Percentiles rank a stretch among this genome's conserved stretches.
These are phyloP conservation scores for Caenorhabditis wallacei DNA, from an alignment of 2,888 invertebrate genomes.

Conservation along the genomic window DNA sequence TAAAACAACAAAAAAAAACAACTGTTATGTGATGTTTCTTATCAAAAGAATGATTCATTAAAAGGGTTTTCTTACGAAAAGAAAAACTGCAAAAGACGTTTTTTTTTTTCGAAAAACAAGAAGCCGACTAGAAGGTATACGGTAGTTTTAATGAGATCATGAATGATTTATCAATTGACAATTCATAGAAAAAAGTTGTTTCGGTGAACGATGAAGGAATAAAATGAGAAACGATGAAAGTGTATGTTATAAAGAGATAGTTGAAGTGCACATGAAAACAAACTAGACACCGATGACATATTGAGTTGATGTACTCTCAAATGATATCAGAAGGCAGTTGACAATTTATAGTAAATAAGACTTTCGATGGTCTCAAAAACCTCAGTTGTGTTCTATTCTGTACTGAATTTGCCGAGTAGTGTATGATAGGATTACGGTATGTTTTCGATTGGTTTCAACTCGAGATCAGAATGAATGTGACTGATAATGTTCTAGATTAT, in stretches of 20 bases:
- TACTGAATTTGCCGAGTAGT: background rate
- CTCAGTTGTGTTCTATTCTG: background rate
- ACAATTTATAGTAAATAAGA: slow-evolving; percentile 1
- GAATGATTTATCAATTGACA: slow-evolving; percentile 27
- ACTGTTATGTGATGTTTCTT: background rate
- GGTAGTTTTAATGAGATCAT: slow-evolving; percentile 29
- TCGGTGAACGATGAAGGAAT: slow-evolving; percentile 26
- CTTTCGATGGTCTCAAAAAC: background rate
- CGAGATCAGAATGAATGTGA: too few relatives aligned
- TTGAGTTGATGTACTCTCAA: slow-evolving; percentile 12
- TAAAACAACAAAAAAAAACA: background rate
- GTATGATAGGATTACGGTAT: background rate
- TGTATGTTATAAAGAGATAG: slow-evolving; percentile 6
- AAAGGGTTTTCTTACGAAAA: background rate
- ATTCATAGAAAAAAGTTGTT: slow-evolving; percentile 19
- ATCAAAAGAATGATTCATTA: slow-evolving; percentile 11
- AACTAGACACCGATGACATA: slow-evolving; percentile 35
- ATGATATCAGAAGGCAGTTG: slow-evolving; percentile 25
- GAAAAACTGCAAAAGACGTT: background rate
- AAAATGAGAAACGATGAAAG: background rate
- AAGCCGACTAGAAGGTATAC: slow-evolving; percentile 6
- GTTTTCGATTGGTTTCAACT: background rate
- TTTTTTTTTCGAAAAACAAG: slow-evolving; percentile 26
- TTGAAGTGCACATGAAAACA: slow-evolving; percentile 40
- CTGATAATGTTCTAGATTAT: too few relatives aligned